Conservation (phyloP, 2,113 vertebrate genomes). For the Mustela nigripes region DNA sequence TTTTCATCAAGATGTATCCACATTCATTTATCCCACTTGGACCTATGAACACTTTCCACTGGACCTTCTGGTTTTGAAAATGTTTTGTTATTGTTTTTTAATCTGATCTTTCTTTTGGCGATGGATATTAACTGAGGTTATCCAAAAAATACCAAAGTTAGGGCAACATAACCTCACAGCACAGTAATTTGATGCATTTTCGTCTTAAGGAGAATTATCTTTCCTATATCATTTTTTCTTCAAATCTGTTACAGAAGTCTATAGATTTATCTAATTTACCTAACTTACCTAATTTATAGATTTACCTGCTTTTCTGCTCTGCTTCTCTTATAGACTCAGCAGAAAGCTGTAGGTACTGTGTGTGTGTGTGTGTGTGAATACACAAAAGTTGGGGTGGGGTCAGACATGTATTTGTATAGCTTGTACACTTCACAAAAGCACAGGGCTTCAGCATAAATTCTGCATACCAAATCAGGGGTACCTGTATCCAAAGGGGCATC, state of each 20-base stretch:
- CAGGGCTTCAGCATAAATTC: background rate
- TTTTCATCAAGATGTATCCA: background rate
- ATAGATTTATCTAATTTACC: background rate
- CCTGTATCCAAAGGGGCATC: background rate
- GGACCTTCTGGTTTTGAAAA: background rate
- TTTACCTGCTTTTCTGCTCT: conserved; percentile 22
- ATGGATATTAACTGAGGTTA: background rate
- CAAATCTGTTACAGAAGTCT: conserved; percentile 20
- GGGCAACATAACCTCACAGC: background rate
- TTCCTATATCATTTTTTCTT: background rate
- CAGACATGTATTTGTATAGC: background rate
- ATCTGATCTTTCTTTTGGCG: background rate
- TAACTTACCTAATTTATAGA: background rate
- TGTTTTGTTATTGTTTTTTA: conserved; percentile 1
- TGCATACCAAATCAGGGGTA: background rate
- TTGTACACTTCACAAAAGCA: background rate
- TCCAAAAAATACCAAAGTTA: conserved; percentile 13
- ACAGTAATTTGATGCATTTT: background rate
- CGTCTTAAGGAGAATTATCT: background rate
- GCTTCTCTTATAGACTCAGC: background rate
- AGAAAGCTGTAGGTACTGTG: background rate
- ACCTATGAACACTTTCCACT: background rate
- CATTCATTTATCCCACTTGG: background rate
- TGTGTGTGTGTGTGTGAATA: background rate
- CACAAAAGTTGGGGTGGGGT: background rate